phyloP scores from a whole-genome alignment of 1,140 invertebrate species.

The Venturia canescens region DNA sequence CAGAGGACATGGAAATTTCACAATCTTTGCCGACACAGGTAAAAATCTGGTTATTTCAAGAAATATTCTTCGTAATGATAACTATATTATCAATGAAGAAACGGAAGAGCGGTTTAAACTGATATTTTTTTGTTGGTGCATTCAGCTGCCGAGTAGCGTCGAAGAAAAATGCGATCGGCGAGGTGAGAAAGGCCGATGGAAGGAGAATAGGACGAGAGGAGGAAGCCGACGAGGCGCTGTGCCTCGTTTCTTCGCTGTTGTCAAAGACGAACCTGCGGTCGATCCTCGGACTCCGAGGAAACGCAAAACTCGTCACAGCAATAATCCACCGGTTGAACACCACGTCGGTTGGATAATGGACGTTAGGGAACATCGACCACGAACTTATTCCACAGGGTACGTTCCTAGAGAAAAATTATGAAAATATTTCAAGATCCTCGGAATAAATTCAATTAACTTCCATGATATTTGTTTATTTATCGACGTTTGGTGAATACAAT shows the following conservation, averaged over 20 bases:
- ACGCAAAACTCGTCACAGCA: constrained; percentile 93
- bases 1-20: constrained; percentile 67
- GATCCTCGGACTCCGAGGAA: constrained; percentile 86
- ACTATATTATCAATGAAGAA: background rate
- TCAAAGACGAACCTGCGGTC: constrained; percentile 85
- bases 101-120: background rate
- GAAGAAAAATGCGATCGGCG: constrained; percentile 66
- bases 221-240: constrained; percentile 68
- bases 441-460: too few relatives aligned
- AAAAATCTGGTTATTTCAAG: constrained; percentile 25
- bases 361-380: constrained; percentile 86
- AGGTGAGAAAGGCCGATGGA: constrained; percentile 62
- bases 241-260: constrained; percentile 95
- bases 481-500: too few relatives aligned
- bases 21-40: constrained; percentile 66
- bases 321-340: constrained; percentile 94
- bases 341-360: constrained; percentile 99
- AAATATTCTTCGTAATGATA: background rate
- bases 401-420: constrained; percentile 29
- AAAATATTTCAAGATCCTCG: too few relatives aligned
- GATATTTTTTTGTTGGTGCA: constrained; percentile 1
- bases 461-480: too few relatives aligned
- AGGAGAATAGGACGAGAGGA: constrained; percentile 59
- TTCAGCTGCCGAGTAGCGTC: constrained; percentile 59
- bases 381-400: constrained; percentile 86